A percentile compares a stretch with the other conserved stretches of the same genome.
These are phyloP conservation scores for Melieria omissa DNA, from an alignment of 2,888 invertebrate species.

Conservation along the genomic window DNA sequence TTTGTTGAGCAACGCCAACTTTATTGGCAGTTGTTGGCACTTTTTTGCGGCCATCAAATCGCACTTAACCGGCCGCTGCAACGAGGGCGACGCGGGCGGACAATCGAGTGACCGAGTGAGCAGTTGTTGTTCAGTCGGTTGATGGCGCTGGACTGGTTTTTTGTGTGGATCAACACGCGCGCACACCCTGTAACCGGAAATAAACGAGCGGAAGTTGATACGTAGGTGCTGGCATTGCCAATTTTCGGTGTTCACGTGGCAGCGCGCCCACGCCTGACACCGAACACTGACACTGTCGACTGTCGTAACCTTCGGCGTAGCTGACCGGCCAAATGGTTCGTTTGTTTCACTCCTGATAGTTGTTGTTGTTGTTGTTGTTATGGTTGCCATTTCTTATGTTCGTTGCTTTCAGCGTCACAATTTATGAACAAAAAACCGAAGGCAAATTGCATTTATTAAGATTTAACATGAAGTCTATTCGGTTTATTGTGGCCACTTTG, in stretches of 20 bases:
- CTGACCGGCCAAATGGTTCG: too few relatives aligned
- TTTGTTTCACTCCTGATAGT: too few relatives aligned
- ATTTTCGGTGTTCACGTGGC: not conserved
- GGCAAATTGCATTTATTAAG: too few relatives aligned
- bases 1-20: not conserved
- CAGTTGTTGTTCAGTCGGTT: not conserved
- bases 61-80: conserved; percentile 21
- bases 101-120: not conserved
- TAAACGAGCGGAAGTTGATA: conserved; percentile 23
- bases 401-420: too few relatives aligned
- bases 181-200: conserved; percentile 13
- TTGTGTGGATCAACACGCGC: not conserved
- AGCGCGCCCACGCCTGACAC: too few relatives aligned
- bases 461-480: too few relatives aligned
- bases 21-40: conserved; percentile 20
- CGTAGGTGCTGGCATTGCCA: conserved; percentile 3
- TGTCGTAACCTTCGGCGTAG: too few relatives aligned
- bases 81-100: not conserved
- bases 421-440: too few relatives aligned
- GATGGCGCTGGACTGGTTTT: not conserved
- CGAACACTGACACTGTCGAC: too few relatives aligned
- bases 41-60: conserved; percentile 10
- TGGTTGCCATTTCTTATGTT: too few relatives aligned
- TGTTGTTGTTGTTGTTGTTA: too few relatives aligned
- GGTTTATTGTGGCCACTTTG: too few relatives aligned